phyloP scores from a whole-genome alignment of 2,888 invertebrate species.

The Neoitamus cyanurus region DNA sequence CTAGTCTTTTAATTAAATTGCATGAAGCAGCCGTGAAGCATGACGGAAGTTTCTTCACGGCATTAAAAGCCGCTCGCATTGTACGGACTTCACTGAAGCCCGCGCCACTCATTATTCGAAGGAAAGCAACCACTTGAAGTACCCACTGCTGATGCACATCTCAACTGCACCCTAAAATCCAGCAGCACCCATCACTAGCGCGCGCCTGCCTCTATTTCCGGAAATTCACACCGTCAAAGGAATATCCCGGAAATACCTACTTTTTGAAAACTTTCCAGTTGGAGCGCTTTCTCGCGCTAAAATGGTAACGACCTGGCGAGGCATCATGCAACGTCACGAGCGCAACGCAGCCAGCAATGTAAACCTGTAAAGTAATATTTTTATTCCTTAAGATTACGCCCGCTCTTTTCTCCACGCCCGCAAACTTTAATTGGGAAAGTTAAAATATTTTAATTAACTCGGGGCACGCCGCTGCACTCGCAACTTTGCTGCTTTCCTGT shows the following conservation, averaged over 20 bases:
- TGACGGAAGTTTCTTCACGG: background rate
- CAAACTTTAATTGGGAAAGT: slow-evolving; percentile 35
- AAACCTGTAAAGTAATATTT: slow-evolving; percentile 22
- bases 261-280: slow-evolving; percentile 8
- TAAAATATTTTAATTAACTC: slow-evolving; percentile 26
- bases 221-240: background rate
- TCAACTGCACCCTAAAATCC: background rate
- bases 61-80: background rate
- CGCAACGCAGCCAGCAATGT: background rate
- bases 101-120: background rate
- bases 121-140: background rate
- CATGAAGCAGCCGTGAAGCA: background rate
- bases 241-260: slow-evolving; percentile 8
- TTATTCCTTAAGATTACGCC: background rate
- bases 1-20: background rate
- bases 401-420: background rate
- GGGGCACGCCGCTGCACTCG: background rate
- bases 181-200: background rate
- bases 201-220: background rate
- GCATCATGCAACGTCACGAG: background rate
- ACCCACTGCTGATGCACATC: background rate
- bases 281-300: background rate
- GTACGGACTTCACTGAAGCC: background rate
- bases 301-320: slow-evolving; percentile 11
- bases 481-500: background rate